Percentiles rank a stretch among this genome's conserved stretches.
These are phyloP conservation scores for Machimus rusticus DNA, from an alignment of 2,888 invertebrate species.

Conservation along the genomic window DNA sequence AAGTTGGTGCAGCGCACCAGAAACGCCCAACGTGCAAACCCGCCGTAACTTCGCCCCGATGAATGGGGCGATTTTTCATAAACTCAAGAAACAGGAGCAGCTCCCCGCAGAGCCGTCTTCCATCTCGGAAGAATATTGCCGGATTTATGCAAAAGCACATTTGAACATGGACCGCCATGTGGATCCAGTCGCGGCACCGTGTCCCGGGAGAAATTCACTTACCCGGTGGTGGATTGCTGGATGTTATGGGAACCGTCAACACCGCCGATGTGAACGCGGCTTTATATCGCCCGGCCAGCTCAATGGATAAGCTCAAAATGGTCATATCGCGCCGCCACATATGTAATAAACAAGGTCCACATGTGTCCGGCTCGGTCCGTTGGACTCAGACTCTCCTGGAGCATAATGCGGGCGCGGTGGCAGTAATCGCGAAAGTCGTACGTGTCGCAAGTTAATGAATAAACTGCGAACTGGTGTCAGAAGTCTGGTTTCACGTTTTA, in stretches of 20 bases:
- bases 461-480: neutral
- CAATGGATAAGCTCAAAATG: neutral
- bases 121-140: neutral
- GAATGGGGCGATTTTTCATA: neutral
- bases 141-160: neutral
- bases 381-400: neutral
- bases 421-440: neutral
- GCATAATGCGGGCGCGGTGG: neutral
- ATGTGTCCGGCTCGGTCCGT: neutral
- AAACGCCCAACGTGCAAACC: neutral
- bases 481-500: neutral
- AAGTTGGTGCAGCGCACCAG: neutral
- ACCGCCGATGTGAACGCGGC: neutral
- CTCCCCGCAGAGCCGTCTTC: neutral
- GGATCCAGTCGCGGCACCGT: neutral
- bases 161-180: neutral
- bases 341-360: constrained; percentile 1
- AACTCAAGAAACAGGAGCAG: neutral
- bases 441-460: constrained; percentile 2
- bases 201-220: neutral
- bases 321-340: neutral
- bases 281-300: neutral
- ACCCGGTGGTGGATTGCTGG: neutral
- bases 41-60: neutral
- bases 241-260: neutral